Percentiles rank a stretch among this genome's conserved stretches.
These are phyloP conservation scores for Reinhardtius hippoglossoides DNA, from an alignment of 2,113 vertebrate genomes.

Conservation along the genomic window DNA sequence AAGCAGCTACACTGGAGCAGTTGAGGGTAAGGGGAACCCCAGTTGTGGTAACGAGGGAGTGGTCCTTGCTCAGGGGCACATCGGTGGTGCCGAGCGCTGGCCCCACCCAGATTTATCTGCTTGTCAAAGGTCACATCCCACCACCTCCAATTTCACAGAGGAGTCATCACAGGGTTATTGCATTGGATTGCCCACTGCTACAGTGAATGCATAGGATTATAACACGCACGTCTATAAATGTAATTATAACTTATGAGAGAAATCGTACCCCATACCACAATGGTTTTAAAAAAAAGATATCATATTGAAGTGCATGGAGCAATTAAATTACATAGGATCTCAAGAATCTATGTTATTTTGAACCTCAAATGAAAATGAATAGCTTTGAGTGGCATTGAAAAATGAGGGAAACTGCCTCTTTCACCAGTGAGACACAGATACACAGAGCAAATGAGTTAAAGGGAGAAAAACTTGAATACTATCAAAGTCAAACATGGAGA, in stretches of 20 bases:
- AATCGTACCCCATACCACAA: background rate
- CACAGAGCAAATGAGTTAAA: background rate
- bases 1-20: constrained; percentile 7
- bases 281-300: background rate
- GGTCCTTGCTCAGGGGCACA: background rate
- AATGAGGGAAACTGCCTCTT: no score
- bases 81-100: background rate
- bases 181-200: background rate
- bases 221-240: background rate
- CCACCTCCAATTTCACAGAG: background rate
- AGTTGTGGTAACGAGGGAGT: constrained; percentile 32
- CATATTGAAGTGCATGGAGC: background rate
- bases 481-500: background rate
- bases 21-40: background rate
- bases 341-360: background rate
- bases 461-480: background rate
- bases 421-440: no score
- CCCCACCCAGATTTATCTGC: constrained; percentile 2
- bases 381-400: no score
- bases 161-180: background rate
- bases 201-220: background rate
- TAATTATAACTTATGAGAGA: background rate
- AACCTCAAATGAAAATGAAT: no score
- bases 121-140: background rate
- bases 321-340: background rate